Base-by-base conservation (phyloP, 2,113 vertebrate species). In the Malurus elegans region DNA sequence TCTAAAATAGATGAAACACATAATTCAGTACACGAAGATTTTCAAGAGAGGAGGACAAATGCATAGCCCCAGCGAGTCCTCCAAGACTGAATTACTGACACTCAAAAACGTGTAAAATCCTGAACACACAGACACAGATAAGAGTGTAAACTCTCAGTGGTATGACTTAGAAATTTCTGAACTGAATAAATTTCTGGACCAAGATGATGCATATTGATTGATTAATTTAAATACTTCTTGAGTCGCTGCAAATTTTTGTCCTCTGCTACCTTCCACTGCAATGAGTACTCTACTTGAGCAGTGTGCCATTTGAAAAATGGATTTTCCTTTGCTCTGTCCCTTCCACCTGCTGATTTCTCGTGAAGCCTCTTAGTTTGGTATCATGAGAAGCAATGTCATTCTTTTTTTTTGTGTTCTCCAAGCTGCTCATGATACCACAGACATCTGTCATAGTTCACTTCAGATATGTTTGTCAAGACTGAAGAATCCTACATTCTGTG, bases 21-120 rank as follows among this genome's bases (percentile, higher is more conserved):
- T 78, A 2, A 21, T 48, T 51, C n/a, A 57, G 54, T 25, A 12
- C 14, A 16, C 1, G 0, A 54, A 45, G 12, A 13, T 75, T 72
- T 88, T 61, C 53, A 38, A 42, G 58, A 72, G 6, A 51, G 6
- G n/a, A 66, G 9, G 42, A 32, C 14, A 29, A 17, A 12, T 6
- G 5, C 8, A 34, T 0, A 0, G 47, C 25, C 4, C 4, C 25
- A 51, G 38, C 24, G 29, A 3, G 28, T 57, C 28, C 16, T 83
- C 32, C 8, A 28, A 67, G 38, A 12, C 31, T 16, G 25, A 75
- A 21, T 7, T 32, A 31, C 24, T 34, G 23, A 10, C 32, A 14
- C 6, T 4, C 38, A 29, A 13, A 53, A 51, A 36, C 45, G 17
- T 10, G 3, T n/a, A 45, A 62, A 34, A 60, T 20, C 1, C 1